Base-by-base conservation (phyloP, 2,113 vertebrate species). In the Aramus guarauna region DNA sequence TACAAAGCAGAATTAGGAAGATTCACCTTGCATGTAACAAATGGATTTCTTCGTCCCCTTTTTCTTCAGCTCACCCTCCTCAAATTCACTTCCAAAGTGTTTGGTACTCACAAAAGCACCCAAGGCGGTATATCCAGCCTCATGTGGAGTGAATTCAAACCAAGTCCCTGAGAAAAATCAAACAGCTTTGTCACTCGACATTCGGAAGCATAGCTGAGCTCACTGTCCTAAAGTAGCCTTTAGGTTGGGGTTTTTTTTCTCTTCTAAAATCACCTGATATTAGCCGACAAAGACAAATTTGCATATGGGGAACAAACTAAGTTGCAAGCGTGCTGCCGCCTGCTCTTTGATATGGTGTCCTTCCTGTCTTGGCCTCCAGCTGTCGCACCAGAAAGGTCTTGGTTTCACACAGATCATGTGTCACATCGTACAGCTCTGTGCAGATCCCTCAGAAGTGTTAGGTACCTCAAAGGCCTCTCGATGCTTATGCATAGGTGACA, bases 121-220 rank as follows among this genome's bases (percentile, higher is more conserved):
- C 6, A 95, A 55, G n/a, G 75, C 66, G 39, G 71, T 53, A 39
- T 91, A 96, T 52, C 95, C 93, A 47, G 56, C 50, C 18, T 88
- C 84, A 36, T 95, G 91, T 32, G 88, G 91, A 6, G 93, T 96
- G 74, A 96, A 96, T 39, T 94, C 93, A 64, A 96, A 93, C 93
- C 95, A 96, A 39, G 59, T 77, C 23, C 80, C 93, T 96, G 93
- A 9, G 34, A 66, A 59, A 59, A 68, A 86, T 9, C 20, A 24
- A 67, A 50, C 9, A 67, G 37, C 10, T 68, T 76, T 68, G 55
- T 43, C 62, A 77, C 15, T 68, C 30, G 23, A 2, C 26, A 36
- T 59, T 68, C 3, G 5, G 62, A 77, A 77, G 32, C 45, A 34
- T 19, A 30, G 45, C 37, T 59, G 36, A 50, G 24, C 53, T 58